Percentiles rank a stretch among this genome's conserved stretches.
phyloP scores from a whole-genome alignment of 53 echinoderm and acorn worm species.

The Crossaster papposus region DNA sequence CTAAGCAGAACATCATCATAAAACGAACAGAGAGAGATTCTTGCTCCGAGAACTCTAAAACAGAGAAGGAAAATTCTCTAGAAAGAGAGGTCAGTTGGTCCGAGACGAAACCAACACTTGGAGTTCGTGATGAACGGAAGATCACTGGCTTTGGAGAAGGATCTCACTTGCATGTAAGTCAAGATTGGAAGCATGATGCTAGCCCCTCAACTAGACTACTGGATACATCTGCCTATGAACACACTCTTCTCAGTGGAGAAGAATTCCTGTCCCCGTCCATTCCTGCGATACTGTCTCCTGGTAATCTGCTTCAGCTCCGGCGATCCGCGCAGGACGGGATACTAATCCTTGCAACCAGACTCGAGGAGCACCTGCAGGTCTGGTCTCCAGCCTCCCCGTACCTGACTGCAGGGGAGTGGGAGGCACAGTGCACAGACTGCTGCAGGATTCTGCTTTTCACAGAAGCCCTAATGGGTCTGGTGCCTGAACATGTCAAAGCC shows the following conservation, averaged over 20 bases:
- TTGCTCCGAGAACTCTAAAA: neutral
- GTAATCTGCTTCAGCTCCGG: conserved; percentile 1
- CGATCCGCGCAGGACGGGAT: neutral
- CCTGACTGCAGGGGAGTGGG: conserved; percentile 33
- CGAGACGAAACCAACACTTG: neutral
- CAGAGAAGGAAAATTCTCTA: neutral
- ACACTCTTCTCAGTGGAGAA: neutral
- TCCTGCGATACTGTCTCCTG: neutral
- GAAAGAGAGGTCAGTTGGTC: neutral
- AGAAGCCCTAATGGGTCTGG: neutral
- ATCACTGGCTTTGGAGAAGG: neutral
- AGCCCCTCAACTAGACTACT: neutral
- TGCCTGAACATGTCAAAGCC: neutral
- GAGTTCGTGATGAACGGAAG: neutral
- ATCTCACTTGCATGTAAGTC: neutral
- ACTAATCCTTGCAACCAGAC: conserved; percentile 9
- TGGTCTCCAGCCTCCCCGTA: conserved; percentile 3
- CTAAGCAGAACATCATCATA: neutral
- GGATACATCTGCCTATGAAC: too few relatives aligned
- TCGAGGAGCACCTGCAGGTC: conserved; percentile 21
- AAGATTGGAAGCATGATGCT: neutral
- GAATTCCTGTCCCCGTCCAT: neutral
- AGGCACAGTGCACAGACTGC: conserved; percentile 38
- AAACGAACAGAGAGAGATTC: neutral
- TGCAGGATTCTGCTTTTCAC: conserved; percentile 27